Evolutionary conservation across 2,797 vertebrate genomes (phyloP).

Genomic region (Halcyon leucocephala): DNA sequence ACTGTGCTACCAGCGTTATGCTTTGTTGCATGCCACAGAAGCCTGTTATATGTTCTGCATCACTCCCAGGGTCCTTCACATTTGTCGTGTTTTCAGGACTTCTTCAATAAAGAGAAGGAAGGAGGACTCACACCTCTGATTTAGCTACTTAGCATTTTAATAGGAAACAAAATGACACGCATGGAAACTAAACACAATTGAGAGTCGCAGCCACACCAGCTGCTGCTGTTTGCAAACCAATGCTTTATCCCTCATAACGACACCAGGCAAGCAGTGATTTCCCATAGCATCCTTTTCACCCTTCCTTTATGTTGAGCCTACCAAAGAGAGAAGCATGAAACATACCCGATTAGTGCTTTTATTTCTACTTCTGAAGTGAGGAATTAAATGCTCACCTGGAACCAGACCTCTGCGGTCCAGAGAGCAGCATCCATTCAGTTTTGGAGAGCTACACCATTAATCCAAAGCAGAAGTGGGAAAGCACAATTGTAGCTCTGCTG

Average conservation of each 20-base stretch:
- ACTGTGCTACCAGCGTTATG: not conserved
- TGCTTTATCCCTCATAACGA: not conserved
- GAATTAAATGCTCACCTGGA: constrained; percentile 29
- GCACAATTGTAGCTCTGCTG: constrained; percentile 15
- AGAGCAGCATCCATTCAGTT: constrained; percentile 1
- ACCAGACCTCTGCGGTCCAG: not conserved
- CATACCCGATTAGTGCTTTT: not conserved
- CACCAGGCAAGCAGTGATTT: not conserved
- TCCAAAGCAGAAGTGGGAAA: not conserved
- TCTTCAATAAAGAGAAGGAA: not conserved
- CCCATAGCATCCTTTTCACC: not conserved
- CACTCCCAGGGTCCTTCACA: not conserved
- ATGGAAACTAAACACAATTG: not conserved
- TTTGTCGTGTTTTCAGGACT: not conserved
- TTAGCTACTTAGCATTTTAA: not conserved
- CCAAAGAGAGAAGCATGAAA: not conserved
- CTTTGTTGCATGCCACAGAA: not conserved
- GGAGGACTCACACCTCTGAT: not conserved
- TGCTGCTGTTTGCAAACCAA: constrained; percentile 46
- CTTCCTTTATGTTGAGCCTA: constrained; percentile 3
- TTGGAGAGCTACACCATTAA: not conserved
- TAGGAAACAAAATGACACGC: not conserved
- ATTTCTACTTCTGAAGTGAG: not conserved
- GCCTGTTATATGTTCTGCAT: not conserved
- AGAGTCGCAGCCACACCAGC: not conserved